phyloP scores from a whole-genome alignment of 1,140 invertebrate genomes.

The Aphaenogaster floridana region DNA sequence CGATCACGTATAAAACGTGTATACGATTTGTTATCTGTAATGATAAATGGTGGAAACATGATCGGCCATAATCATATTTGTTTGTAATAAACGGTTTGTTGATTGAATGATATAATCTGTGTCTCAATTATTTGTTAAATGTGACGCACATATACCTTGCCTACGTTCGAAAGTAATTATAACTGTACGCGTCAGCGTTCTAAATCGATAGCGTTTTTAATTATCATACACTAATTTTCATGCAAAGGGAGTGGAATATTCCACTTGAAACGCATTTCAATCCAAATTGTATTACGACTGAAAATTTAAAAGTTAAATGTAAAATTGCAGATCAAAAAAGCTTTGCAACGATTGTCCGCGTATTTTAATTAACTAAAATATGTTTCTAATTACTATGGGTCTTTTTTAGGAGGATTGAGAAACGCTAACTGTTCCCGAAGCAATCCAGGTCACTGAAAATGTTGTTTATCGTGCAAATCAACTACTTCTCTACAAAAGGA shows the following conservation, averaged over 20 bases:
- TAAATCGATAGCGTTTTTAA: neutral
- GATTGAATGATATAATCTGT: constrained; percentile 27
- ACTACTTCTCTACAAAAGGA: neutral
- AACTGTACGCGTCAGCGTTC: neutral
- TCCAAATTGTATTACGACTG: neutral
- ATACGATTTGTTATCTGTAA: neutral
- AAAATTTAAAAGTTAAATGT: neutral
- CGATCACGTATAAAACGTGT: neutral
- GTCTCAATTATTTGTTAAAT: constrained; percentile 4
- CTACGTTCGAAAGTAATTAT: neutral
- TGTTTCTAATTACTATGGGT: neutral
- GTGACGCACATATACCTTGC: too few species aligned
- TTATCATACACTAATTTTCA: neutral
- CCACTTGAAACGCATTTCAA: neutral
- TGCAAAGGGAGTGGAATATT: neutral
- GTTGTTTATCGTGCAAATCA: neutral
- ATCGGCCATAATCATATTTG: constrained; percentile 12
- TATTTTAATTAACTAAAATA: neutral
- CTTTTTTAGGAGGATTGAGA: neutral
- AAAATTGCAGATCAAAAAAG: constrained; percentile 3
- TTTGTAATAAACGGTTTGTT: neutral
- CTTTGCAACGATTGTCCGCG: too few species aligned
- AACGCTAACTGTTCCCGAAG: neutral
- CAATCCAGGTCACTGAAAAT: neutral
- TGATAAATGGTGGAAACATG: constrained; percentile 2